A percentile compares a stretch with the other conserved stretches of the same genome.
phyloP scores from a whole-genome alignment of 2,888 invertebrate species.

The Dioctria linearis region DNA sequence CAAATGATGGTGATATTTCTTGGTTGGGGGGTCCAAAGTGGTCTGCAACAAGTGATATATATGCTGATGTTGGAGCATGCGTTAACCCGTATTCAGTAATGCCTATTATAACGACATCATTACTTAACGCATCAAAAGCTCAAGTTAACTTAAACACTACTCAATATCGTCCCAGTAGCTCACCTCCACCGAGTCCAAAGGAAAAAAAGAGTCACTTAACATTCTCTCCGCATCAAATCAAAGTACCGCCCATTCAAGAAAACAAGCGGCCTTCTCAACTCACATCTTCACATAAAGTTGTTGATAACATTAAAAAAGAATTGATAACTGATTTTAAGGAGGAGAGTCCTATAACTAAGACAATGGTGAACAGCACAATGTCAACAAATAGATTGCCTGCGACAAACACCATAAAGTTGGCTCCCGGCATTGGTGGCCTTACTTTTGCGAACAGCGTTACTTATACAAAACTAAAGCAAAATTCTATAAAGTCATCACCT shows the following conservation, averaged over 20 bases:
- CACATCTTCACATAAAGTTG: conserved; percentile 63
- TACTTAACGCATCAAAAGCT: conserved; percentile 65
- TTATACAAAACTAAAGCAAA: conserved; percentile 69
- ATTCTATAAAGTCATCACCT: conserved; percentile 56
- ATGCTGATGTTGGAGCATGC: conserved; percentile 80
- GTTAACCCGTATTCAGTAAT: conserved; percentile 92
- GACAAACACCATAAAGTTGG: conserved; percentile 69
- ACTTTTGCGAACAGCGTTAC: conserved; percentile 70
- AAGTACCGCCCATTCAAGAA: conserved; percentile 74
- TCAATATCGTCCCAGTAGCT: conserved; percentile 58
- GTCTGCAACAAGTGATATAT: conserved; percentile 76
- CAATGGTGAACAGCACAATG: conserved; percentile 6
- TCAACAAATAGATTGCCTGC: conserved; percentile 30
- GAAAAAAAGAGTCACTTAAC: conserved; percentile 81
- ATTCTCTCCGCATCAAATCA: conserved; percentile 80
- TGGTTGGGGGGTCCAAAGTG: conserved; percentile 66
- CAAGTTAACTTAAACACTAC: conserved; percentile 65
- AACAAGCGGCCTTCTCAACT: conserved; percentile 62
- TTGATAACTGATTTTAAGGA: conserved; percentile 69
- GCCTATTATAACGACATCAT: conserved; percentile 79
- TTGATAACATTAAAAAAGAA: conserved; percentile 78
- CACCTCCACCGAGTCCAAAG: conserved; percentile 76
- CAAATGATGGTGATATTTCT: conserved; percentile 64
- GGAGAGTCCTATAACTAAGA: conserved; percentile 30
- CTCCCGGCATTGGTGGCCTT: conserved; percentile 69